Conservation (phyloP, 2,888 invertebrate species). For the Stegophylla sp. region DNA sequence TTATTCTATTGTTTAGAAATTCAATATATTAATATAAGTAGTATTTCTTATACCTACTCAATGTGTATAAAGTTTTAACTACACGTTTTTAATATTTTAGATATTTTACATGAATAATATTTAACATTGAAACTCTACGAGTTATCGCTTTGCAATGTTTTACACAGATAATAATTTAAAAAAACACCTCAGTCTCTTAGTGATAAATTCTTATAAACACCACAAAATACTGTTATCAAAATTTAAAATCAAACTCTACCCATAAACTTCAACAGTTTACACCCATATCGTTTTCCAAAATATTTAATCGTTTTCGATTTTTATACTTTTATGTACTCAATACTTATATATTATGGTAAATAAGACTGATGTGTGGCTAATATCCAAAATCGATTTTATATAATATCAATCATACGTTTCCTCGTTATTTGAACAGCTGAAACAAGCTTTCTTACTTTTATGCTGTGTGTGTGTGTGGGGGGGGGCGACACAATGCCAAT, state of each 20-base stretch:
- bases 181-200: no score
- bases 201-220: no score
- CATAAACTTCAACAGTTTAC: not conserved
- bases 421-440: constrained; percentile 47
- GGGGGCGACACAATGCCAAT: constrained; percentile 23
- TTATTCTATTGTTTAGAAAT: not conserved
- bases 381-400: constrained; percentile 32
- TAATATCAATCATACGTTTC: not conserved
- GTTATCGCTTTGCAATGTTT: no score
- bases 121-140: no score
- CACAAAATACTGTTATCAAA: no score
- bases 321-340: not conserved
- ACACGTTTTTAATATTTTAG: no score
- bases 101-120: no score
- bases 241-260: not conserved
- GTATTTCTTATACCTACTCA: no score
- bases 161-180: no score
- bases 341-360: not conserved
- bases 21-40: not conserved
- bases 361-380: not conserved
- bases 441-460: not conserved
- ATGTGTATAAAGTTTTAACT: no score
- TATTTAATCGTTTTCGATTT: not conserved
- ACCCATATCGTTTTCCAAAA: not conserved
- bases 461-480: no score